Conservation (phyloP, 1,140 invertebrate species). For the Augochlora pura region DNA sequence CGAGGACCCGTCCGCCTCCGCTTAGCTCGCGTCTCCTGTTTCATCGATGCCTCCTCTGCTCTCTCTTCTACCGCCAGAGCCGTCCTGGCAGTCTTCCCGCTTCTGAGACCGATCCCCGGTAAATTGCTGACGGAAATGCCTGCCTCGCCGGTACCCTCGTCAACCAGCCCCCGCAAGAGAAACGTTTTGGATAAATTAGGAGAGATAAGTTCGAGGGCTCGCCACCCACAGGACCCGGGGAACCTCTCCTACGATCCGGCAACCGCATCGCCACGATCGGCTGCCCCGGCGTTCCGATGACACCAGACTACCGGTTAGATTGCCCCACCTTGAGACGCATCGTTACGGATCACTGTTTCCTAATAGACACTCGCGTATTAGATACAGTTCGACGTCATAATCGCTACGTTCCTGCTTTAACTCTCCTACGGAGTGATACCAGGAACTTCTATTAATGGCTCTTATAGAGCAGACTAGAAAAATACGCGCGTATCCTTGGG, state of each 20-base stretch:
- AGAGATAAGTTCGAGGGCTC: not conserved
- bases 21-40: not conserved
- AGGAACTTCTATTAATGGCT: no score
- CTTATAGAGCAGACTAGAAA: no score
- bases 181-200: not conserved
- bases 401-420: not conserved
- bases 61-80: no score
- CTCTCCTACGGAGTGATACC: no score
- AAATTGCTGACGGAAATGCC: constrained; percentile 37
- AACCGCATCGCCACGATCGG: not conserved
- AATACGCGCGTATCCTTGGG: no score
- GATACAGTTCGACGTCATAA: not conserved
- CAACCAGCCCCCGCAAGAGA: not conserved
- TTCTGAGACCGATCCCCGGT: not conserved
- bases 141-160: not conserved
- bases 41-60: constrained; percentile 6
- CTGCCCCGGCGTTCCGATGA: not conserved
- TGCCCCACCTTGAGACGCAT: constrained; percentile 10
- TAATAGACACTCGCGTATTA: constrained; percentile 15
- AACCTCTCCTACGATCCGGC: no score
- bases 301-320: not conserved
- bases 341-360: constrained; percentile 34
- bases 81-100: not conserved
- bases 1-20: constrained; percentile 26
- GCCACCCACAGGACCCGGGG: not conserved